These are phyloP conservation scores for Drosophila guanche DNA, from an alignment of 1,140 invertebrate species.

Conservation along the genomic window DNA sequence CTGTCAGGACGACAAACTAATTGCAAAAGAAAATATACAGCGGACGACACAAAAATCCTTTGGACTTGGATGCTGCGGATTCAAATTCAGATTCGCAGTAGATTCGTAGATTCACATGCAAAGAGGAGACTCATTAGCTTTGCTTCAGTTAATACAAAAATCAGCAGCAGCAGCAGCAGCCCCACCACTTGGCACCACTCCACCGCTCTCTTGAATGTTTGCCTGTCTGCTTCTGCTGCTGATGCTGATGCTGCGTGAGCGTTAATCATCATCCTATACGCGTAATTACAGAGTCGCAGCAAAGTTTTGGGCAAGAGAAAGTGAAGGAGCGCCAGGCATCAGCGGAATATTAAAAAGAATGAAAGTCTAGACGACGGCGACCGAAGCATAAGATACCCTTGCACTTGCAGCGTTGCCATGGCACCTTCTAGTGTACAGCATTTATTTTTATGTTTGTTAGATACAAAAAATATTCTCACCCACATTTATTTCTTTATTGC, in stretches of 20 bases:
- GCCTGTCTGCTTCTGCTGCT: constrained; percentile 16
- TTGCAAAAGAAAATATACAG: constrained; percentile 70
- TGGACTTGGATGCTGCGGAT: constrained; percentile 20
- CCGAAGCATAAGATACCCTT: neutral
- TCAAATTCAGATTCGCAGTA: neutral
- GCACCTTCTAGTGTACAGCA: too few species aligned
- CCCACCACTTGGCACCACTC: neutral
- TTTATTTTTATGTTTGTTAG: too few species aligned
- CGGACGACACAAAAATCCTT: constrained; percentile 48
- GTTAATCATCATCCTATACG: constrained; percentile 81
- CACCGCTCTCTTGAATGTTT: constrained; percentile 4
- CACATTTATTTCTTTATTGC: too few species aligned
- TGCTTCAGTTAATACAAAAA: constrained; percentile 73
- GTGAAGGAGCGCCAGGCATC: constrained; percentile 29
- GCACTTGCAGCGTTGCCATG: too few species aligned
- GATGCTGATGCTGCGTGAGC: constrained; percentile 53
- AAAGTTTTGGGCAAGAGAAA: constrained; percentile 8
- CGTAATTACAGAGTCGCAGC: constrained; percentile 69
- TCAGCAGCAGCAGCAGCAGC: neutral
- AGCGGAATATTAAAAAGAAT: constrained; percentile 60
- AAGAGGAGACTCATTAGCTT: constrained; percentile 69
- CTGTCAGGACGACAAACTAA: constrained; percentile 57
- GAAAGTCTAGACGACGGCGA: constrained; percentile 3
- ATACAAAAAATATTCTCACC: too few species aligned
- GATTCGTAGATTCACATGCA: constrained; percentile 40